A percentile compares a stretch with the other conserved stretches of the same genome.
Evolutionary conservation across 2,888 invertebrate genomes (phyloP).

Genomic region (Hydropsyche betteni): DNA sequence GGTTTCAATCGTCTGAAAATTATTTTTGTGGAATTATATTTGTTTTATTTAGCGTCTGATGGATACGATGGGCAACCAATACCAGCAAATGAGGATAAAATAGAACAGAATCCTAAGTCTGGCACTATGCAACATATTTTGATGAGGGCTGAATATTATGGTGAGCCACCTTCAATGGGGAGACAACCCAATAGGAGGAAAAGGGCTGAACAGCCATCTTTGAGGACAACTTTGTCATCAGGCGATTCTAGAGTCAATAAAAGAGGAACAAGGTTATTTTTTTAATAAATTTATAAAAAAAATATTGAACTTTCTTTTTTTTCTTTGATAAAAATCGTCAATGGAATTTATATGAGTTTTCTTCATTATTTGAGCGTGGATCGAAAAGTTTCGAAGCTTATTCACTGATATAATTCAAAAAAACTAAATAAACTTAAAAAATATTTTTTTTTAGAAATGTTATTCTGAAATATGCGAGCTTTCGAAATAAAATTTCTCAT

Average conservation of each 20-base stretch:
- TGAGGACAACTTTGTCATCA: conserved; percentile 57
- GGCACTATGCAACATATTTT: conserved; percentile 68
- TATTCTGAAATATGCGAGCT: background rate
- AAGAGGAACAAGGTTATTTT: conserved; percentile 28
- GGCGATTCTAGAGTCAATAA: conserved; percentile 22
- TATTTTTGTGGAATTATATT: too few species aligned
- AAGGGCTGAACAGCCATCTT: conserved; percentile 60
- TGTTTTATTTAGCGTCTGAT: conserved; percentile 9
- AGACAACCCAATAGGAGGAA: conserved; percentile 59
- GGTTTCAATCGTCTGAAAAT: too few species aligned
- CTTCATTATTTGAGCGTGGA: background rate
- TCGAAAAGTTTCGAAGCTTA: background rate
- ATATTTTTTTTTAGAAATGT: background rate
- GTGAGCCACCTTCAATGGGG: conserved; percentile 67
- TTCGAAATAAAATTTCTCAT: background rate
- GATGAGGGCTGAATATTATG: conserved; percentile 70
- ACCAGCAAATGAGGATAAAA: conserved; percentile 25
- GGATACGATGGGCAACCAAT: conserved; percentile 50
- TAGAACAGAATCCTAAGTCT: conserved; percentile 57
- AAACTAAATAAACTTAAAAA: background rate
- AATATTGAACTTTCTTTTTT: background rate
- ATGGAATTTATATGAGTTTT: too few species aligned
- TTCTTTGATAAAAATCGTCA: background rate
- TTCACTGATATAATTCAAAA: background rate
- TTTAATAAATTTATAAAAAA: background rate